phyloP scores from a whole-genome alignment of 2,797 vertebrate genomes.

The Iguana delicatissima region DNA sequence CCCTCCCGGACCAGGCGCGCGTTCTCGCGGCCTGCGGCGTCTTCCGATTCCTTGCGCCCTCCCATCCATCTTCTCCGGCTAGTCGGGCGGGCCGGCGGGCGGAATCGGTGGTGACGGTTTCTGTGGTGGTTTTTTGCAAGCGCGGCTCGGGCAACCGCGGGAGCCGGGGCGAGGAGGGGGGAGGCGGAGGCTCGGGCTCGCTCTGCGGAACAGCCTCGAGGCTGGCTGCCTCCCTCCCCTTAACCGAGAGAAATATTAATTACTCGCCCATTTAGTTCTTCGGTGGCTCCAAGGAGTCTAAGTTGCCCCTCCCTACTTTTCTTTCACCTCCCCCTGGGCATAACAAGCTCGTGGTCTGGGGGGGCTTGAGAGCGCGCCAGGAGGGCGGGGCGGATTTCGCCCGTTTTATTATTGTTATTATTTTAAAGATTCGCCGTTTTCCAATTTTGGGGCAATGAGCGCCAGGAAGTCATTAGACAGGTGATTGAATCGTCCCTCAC shows the following conservation, averaged over 20 bases:
- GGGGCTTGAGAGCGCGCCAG: not conserved
- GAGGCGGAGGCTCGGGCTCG: slow-evolving; percentile 43
- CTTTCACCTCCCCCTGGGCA: not conserved
- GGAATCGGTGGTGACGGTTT: not conserved
- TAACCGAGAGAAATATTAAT: not conserved
- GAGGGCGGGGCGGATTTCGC: slow-evolving; percentile 3
- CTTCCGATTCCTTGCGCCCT: not conserved
- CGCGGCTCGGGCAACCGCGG: slow-evolving; percentile 2
- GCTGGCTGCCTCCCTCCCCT: slow-evolving; percentile 26
- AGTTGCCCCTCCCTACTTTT: not conserved
- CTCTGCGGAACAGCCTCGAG: slow-evolving; percentile 24
- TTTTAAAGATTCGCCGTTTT: not conserved
- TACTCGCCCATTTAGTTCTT: not conserved
- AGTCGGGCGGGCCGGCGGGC: not conserved
- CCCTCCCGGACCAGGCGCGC: not conserved
- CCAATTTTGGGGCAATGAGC: not conserved
- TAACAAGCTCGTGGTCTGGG: slow-evolving; percentile 29
- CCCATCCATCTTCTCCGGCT: not conserved
- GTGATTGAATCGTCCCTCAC: not conserved
- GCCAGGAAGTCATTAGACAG: not conserved
- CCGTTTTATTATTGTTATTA: not conserved
- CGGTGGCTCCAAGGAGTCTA: not conserved
- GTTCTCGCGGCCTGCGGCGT: not conserved
- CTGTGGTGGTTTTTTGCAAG: not conserved
- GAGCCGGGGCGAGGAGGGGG: slow-evolving; percentile 19